These are phyloP conservation scores for Electrophaes corylata DNA, from an alignment of 2,888 invertebrate genomes.

Conservation along the genomic window DNA sequence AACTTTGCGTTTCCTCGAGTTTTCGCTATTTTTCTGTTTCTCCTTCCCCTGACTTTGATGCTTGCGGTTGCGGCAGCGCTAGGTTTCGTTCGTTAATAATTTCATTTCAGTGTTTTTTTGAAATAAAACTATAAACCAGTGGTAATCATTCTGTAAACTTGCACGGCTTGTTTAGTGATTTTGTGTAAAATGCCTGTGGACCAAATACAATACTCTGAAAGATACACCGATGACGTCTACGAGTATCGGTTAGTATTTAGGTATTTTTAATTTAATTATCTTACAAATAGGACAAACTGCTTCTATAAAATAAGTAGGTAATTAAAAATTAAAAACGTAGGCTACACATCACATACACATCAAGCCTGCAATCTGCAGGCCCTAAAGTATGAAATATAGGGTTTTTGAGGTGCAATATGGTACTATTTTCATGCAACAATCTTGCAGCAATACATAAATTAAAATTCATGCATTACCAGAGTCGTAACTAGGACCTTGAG, in stretches of 20 bases:
- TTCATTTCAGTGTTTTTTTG: too few relatives aligned
- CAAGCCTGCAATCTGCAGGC: neutral
- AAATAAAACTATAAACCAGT: neutral
- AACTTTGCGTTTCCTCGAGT: too few relatives aligned
- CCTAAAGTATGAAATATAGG: neutral
- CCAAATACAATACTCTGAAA: constrained; percentile 96
- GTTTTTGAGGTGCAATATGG: constrained; percentile 14
- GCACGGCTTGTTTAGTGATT: neutral
- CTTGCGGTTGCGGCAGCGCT: too few relatives aligned
- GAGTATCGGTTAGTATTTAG: constrained; percentile 91
- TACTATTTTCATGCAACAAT: neutral
- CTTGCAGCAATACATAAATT: too few relatives aligned
- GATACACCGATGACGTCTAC: constrained; percentile 93
- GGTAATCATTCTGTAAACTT: neutral
- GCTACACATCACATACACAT: neutral
- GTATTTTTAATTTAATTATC: neutral
- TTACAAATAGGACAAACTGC: neutral
- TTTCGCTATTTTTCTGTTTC: too few relatives aligned
- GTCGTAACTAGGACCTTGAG: too few relatives aligned
- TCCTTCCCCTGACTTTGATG: too few relatives aligned
- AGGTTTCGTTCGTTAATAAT: too few relatives aligned
- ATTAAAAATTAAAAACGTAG: neutral
- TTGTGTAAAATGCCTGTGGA: constrained; percentile 85
- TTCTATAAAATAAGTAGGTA: neutral
- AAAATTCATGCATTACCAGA: too few relatives aligned